Percentiles rank a stretch among this genome's conserved stretches.
Conservation (phyloP, 2,888 invertebrate species). For the Sarcophaga variegata region DNA sequence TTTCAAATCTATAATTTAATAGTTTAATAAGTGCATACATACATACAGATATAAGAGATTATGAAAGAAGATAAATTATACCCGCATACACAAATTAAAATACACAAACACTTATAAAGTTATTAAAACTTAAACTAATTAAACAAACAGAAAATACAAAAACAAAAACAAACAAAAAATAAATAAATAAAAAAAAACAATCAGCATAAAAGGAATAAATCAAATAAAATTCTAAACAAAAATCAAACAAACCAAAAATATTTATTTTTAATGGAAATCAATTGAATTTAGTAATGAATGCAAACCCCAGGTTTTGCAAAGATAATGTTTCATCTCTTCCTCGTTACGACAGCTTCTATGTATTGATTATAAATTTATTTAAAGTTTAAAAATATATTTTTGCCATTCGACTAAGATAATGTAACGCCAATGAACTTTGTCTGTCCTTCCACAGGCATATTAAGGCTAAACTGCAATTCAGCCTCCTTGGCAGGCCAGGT, state of each 20-base stretch:
- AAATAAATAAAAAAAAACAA: conserved; percentile 39
- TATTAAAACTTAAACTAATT: conserved; percentile 26
- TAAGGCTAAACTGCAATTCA: too few species aligned
- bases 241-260: conserved; percentile 41
- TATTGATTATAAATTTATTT: too few species aligned
- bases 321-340: too few species aligned
- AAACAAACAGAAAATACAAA: conserved; percentile 33
- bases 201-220: conserved; percentile 39
- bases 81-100: conserved; percentile 24
- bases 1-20: background rate
- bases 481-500: too few species aligned
- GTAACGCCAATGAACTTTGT: too few species aligned
- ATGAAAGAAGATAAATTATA: conserved; percentile 7
- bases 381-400: too few species aligned
- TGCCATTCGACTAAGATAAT: too few species aligned
- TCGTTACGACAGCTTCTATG: too few species aligned
- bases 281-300: too few species aligned
- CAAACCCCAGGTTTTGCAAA: too few species aligned
- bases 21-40: conserved; percentile 36
- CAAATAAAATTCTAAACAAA: conserved; percentile 56
- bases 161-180: conserved; percentile 50
- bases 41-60: conserved; percentile 32
- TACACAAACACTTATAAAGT: conserved; percentile 29
- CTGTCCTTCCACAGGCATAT: too few species aligned
- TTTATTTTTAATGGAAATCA: background rate